Conservation (phyloP, 37 sponge, comb jelly and placozoan genomes). For the Cliona cf. orientalis region DNA sequence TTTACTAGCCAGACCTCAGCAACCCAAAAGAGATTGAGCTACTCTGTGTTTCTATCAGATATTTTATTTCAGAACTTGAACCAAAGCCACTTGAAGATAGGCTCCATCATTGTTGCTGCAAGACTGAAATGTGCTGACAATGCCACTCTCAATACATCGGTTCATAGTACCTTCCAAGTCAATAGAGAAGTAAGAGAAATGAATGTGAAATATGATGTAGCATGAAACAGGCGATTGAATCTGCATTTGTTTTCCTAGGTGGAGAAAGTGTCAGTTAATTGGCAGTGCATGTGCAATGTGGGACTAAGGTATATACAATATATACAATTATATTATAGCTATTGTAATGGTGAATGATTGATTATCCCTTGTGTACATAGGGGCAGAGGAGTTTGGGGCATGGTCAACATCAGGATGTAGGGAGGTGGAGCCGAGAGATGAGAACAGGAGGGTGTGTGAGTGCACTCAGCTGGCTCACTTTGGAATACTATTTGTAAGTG, state of each 20-base stretch:
- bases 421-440: not conserved
- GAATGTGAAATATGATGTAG: too few relatives aligned
- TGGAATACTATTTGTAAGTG: conserved; percentile 55
- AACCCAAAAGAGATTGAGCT: not conserved
- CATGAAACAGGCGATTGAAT: not conserved
- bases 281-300: conserved; percentile 7
- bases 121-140: conserved; percentile 12
- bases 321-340: too few relatives aligned
- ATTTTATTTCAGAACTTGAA: conserved; percentile 14
- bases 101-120: conserved; percentile 18
- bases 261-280: not conserved
- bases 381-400: conserved; percentile 24
- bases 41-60: conserved; percentile 32
- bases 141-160: not conserved
- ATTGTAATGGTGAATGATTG: too few relatives aligned
- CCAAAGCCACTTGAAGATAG: not conserved
- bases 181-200: not conserved
- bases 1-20: not conserved
- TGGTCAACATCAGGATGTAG: conserved; percentile 44
- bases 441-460: conserved; percentile 4
- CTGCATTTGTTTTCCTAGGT: not conserved
- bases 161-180: not conserved
- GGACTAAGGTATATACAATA: not conserved
- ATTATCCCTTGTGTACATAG: too few relatives aligned
- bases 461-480: conserved; percentile 40